Conservation (phyloP, 1,140 invertebrate species). For the Euura saliciscinereae region DNA sequence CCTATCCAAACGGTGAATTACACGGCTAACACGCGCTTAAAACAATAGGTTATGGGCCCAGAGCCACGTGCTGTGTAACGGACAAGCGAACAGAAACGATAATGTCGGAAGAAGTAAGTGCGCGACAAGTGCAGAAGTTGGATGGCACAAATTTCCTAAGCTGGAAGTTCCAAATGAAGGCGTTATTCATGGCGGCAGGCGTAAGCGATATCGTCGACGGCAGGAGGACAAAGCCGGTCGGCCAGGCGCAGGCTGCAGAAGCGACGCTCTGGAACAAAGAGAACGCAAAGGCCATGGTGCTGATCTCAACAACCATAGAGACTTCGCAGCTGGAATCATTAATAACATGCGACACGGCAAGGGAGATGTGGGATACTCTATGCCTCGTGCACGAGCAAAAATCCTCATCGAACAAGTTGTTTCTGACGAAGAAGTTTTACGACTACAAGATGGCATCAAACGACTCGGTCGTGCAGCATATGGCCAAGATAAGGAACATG, state of each 20-base stretch:
- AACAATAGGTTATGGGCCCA: not conserved
- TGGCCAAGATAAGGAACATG: constrained; percentile 17
- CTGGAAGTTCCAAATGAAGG: constrained; percentile 22
- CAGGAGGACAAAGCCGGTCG: not conserved
- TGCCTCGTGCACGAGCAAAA: constrained; percentile 17
- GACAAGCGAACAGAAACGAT: constrained; percentile 8
- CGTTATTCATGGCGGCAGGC: constrained; percentile 19
- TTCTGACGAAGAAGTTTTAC: constrained; percentile 12
- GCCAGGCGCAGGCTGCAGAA: constrained; percentile 3
- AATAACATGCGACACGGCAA: constrained; percentile 15
- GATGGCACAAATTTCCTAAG: constrained; percentile 26
- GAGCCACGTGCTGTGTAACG: not conserved
- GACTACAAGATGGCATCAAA: not conserved
- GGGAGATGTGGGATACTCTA: constrained; percentile 12
- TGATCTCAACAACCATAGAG: constrained; percentile 20
- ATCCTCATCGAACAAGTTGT: constrained; percentile 17
- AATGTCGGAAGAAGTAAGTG: constrained; percentile 21
- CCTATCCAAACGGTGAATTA: too few species aligned
- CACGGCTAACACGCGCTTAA: too few species aligned
- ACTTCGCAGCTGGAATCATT: constrained; percentile 22
- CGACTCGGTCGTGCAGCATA: constrained; percentile 9
- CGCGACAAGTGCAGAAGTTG: constrained; percentile 20
- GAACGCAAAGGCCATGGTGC: constrained; percentile 23
- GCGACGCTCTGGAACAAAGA: constrained; percentile 15
- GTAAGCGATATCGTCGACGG: constrained; percentile 20